Base-by-base conservation (phyloP, 2,888 invertebrate species). In the Eutolmus rufibarbis region DNA sequence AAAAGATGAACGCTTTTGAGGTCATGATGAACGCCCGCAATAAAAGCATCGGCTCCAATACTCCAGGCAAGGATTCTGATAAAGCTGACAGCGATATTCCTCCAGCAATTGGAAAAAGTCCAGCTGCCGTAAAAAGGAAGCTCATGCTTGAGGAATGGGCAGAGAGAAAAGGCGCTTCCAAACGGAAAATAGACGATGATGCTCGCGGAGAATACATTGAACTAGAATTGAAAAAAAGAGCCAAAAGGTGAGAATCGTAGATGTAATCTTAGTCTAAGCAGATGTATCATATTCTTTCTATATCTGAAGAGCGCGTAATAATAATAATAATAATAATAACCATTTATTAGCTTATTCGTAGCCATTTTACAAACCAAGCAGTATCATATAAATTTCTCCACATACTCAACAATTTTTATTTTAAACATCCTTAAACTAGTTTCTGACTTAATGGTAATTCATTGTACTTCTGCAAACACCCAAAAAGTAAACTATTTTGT, bases 21-120 rank as follows among this genome's bases (percentile, higher is more conserved):
- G 90, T 95, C 43, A 93, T 96, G 93, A 96, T 96, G 96, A 94
- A 94, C 89, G 94, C 94, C 23, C 93, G 95, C 89, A 94, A 95
- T 90, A 95, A 95, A 91, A 93, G 93, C 79, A 94, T 95, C 88
- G 95, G 95, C 2, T 91, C 92, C 31, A 96, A 95, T 92, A 94
- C 95, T 34, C 94, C 94, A 9, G 95, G 95, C 0, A 95, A 94
- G 92, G 94, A 94, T 78, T 87, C 91, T 92, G 88, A 89, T 34
- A 90, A 91, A 88, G 92, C 12, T n/a, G n/a, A 79, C n/a, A 19
- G 14, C 57, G 90, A 90, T 16, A 3, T 12, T 12, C 14, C 16
- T 46, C 85, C n/a, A 7, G 28, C 8, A 23, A 9, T 0, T 9
- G 19, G 14, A 66, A 66, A 23, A 66, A 93, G 91, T 89, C 91